Base-by-base conservation (phyloP, 2,888 invertebrate species). In the Drosophila crucigera region DNA sequence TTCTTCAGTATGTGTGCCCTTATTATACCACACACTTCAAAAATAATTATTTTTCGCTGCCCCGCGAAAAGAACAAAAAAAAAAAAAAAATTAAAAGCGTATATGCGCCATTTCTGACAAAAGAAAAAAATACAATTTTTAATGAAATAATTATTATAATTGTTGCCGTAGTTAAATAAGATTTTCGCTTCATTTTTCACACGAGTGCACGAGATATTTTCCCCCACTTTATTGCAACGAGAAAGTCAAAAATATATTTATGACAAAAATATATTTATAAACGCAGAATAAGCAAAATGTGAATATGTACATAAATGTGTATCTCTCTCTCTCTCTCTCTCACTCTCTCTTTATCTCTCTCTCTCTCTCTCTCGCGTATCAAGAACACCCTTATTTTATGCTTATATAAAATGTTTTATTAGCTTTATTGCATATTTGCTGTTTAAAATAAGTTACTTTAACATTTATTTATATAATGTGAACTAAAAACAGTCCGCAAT, bases 91-190 rank as follows among this genome's bases (percentile, higher is more conserved):
- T 49, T 56, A 55, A 52, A 41, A 69, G 67, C 69, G 76, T 70
- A 68, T 69, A 68, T 80, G 76, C 74, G 84, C 69, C 80, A 78
- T 80, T 79, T 74, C 74, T 72, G 78, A 71, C 71, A 64, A 82
- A 77, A 63, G 16, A 9, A 54, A 39, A 19, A 55, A 30, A 68
- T 67, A 41, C 68, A 69, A 75, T 76, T 85, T 85, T 85, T 87
- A 85, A 85, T 85, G 80, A 85, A 85, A 87, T 85, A 84, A 85
- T 85, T 84, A 87, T 86, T 69, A 73, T 83, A 82, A 82, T 84
- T 84, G 80, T 77, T 80, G 71, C 70, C 80, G 84, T 78, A 71
- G 80, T 68, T 78, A 76, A 86, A 82, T 68, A 82, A 80, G 84
- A 80, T 84, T 86, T 82, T 62, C 54, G 60, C 73, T 68, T 76